Conservation (phyloP, 2,797 vertebrate species). For the Phalloptychus januarius region DNA sequence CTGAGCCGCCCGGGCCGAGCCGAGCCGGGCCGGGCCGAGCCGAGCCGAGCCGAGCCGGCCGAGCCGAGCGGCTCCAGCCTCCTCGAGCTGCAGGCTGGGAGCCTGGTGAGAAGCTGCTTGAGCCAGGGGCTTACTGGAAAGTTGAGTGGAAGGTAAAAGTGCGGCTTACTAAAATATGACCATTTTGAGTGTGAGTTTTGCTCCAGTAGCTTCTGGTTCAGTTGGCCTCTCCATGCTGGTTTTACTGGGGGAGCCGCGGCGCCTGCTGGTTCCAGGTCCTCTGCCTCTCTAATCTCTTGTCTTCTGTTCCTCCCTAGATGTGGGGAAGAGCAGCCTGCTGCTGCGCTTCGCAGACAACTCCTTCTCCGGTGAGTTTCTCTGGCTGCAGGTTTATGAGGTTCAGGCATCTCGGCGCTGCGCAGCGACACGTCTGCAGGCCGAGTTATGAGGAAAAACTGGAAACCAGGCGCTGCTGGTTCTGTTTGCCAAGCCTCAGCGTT, state of each 20-base stretch:
- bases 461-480: background rate
- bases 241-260: background rate
- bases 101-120: too few species aligned
- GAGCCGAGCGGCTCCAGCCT: too few species aligned
- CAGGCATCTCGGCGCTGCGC: background rate
- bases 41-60: too few species aligned
- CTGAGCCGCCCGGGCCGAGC: too few species aligned
- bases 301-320: slow-evolving; percentile 72
- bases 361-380: slow-evolving; percentile 83
- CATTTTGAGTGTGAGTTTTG: background rate
- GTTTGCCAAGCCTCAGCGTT: background rate
- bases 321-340: slow-evolving; percentile 88
- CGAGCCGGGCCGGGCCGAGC: too few species aligned
- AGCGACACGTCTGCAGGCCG: slow-evolving; percentile 6
- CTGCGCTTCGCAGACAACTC: slow-evolving; percentile 88
- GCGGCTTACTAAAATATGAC: background rate
- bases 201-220: slow-evolving; percentile 4
- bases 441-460: slow-evolving; percentile 2
- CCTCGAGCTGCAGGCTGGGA: too few species aligned
- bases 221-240: background rate
- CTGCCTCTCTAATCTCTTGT: slow-evolving; percentile 17
- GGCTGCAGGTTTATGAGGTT: background rate
- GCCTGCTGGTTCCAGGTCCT: background rate
- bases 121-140: background rate
- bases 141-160: slow-evolving; percentile 1